Percentiles rank a stretch among this genome's conserved stretches.
Conservation (phyloP, 2,888 invertebrate species). For the Leptura quadrifasciata region DNA sequence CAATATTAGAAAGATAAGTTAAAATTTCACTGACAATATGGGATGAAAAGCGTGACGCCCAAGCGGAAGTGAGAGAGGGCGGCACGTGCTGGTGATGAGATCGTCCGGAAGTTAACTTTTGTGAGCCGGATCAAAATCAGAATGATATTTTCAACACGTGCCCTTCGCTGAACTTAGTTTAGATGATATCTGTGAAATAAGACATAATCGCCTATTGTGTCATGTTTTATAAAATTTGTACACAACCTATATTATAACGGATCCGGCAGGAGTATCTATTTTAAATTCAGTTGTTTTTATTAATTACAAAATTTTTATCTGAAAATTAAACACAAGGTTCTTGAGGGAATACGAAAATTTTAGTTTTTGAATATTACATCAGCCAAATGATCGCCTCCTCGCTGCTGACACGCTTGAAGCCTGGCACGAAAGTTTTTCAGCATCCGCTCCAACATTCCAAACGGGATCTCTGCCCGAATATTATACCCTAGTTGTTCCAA, state of each 20-base stretch:
- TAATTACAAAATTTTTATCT: too few relatives aligned
- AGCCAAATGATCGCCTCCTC: too few relatives aligned
- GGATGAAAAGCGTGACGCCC: conserved; percentile 52
- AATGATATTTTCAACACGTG: conserved; percentile 65
- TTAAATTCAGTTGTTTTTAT: too few relatives aligned
- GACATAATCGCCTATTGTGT: conserved; percentile 26
- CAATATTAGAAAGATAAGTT: conserved; percentile 11
- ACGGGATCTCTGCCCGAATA: too few relatives aligned
- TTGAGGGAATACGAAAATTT: too few relatives aligned
- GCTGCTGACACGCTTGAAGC: too few relatives aligned
- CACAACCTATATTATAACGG: not conserved
- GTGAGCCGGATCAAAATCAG: conserved; percentile 68
- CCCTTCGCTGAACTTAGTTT: conserved; percentile 26
- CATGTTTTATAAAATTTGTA: not conserved
- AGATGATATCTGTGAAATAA: conserved; percentile 29
- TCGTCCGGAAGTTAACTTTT: conserved; percentile 70
- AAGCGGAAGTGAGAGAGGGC: conserved; percentile 69
- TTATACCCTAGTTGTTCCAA: too few relatives aligned
- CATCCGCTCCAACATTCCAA: too few relatives aligned
- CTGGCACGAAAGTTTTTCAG: too few relatives aligned
- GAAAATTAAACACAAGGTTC: too few relatives aligned
- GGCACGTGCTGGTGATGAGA: conserved; percentile 71
- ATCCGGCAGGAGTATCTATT: too few relatives aligned
- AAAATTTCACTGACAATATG: conserved; percentile 43
- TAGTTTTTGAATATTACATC: too few relatives aligned